A percentile compares a stretch with the other conserved stretches of the same genome.
Conservation (phyloP, 1,140 invertebrate genomes). For the Eufriesea mexicana region DNA sequence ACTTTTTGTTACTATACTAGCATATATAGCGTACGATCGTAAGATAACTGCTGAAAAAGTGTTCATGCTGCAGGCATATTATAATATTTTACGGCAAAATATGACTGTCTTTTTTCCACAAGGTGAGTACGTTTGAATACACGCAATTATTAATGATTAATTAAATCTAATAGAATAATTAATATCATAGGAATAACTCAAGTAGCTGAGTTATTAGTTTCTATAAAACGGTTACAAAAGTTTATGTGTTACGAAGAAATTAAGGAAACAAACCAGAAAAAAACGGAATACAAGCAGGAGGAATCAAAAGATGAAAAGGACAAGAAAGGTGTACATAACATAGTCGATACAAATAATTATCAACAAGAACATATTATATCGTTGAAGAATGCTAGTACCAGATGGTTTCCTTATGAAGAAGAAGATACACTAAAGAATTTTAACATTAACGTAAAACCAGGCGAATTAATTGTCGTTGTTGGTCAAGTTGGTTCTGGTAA, state of each 20-base stretch:
- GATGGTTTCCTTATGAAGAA: slow-evolving; percentile 74
- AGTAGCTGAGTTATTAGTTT: slow-evolving; percentile 85
- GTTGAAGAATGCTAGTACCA: slow-evolving; percentile 74
- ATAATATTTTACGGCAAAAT: slow-evolving; percentile 87
- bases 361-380: slow-evolving; percentile 61
- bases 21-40: slow-evolving; percentile 87
- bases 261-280: not conserved
- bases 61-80: slow-evolving; percentile 89
- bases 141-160: not conserved
- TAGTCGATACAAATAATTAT: slow-evolving; percentile 22
- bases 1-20: slow-evolving; percentile 90
- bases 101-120: slow-evolving; percentile 89
- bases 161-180: not conserved
- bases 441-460: slow-evolving; percentile 84
- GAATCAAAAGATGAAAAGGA: not conserved
- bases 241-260: slow-evolving; percentile 85
- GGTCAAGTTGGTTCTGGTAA: slow-evolving; percentile 92
- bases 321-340: slow-evolving; percentile 22
- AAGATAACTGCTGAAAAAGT: slow-evolving; percentile 88
- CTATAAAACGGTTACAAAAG: slow-evolving; percentile 86
- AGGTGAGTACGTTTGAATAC: slow-evolving; percentile 73
- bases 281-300: not conserved
- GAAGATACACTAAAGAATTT: slow-evolving; percentile 83
- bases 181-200: slow-evolving; percentile 76
- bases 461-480: slow-evolving; percentile 88